phyloP scores from a whole-genome alignment of 2,888 invertebrate species.

The Ornithoptera alexandrae region DNA sequence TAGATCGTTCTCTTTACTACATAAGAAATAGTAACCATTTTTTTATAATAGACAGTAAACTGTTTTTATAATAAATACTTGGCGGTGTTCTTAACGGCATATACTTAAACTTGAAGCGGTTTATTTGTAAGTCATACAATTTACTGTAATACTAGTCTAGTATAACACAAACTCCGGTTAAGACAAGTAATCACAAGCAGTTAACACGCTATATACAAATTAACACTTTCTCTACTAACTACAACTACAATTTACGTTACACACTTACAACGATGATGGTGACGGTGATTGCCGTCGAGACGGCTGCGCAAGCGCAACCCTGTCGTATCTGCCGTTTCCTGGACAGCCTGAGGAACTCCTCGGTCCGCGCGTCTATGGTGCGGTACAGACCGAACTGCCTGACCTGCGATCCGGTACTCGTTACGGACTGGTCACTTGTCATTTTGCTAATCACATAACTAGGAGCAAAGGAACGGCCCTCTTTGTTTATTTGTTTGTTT shows the following conservation, averaged over 20 bases:
- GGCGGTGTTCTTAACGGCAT: no score
- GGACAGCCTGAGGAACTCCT: conserved; percentile 67
- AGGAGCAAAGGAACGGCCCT: conserved; percentile 30
- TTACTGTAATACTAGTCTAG: neutral
- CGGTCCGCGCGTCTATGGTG: conserved; percentile 65
- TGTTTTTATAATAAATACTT: no score
- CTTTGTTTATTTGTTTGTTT: conserved; percentile 36
- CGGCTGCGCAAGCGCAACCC: conserved; percentile 70
- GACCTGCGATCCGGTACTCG: conserved; percentile 50
- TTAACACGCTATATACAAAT: conserved; percentile 10
- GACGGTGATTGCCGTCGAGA: conserved; percentile 69
- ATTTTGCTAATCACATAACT: conserved; percentile 61
- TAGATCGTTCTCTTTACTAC: no score
- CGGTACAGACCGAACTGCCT: conserved; percentile 69
- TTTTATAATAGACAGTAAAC: no score
- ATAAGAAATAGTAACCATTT: no score
- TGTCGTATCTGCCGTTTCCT: conserved; percentile 64
- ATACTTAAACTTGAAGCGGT: no score
- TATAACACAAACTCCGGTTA: conserved; percentile 4
- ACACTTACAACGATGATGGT: conserved; percentile 71
- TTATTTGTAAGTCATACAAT: no score
- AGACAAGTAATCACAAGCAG: conserved; percentile 4
- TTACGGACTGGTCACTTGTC: conserved; percentile 64
- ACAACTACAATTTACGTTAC: conserved; percentile 23
- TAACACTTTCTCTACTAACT: conserved; percentile 35